Evolutionary conservation across 2,797 vertebrate species (phyloP), one percentile per base, ranked within the genome.

Genomic region (Hippoglossus hippoglossus): DNA sequence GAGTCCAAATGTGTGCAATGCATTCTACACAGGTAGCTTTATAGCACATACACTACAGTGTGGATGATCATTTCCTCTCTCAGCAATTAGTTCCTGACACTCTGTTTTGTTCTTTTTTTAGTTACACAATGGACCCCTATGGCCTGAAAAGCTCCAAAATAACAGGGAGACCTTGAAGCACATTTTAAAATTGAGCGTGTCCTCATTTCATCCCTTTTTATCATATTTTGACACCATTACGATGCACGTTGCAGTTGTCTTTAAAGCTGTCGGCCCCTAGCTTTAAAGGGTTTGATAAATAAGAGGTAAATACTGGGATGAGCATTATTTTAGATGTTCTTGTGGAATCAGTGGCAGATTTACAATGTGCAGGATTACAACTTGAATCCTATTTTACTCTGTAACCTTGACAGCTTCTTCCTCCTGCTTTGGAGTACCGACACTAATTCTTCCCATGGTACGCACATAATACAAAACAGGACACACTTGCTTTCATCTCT

Each of bases 321-420:
- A 66, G 65, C 57, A 67, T 73, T 73, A 72, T 87, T 83, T 65
- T 77, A 80, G 75, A 64, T 67, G 67, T 81, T 87, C 58, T 74
- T 77, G 36, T 50, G 63, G 64, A 86, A 87, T 89, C 79, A 87
- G 65, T 83, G 73, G 73, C 83, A 84, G 84, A 86, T 90, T 84
- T 89, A 87, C 76, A 85, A 77, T 77, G 74, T 79, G 31, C 36
- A 71, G 77, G 81, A 89, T 87, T 84, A 83, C 73, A 83, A 75
- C 77, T 75, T 75, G 71, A 84, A 86, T 85, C 85, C 81, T 77
- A 82, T 84, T 84, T 82, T 75, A 73, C 71, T 88, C 75, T 71
- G 61, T 87, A 86, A 89, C 87, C 87, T 87, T 89, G 85, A 87
- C 83, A 87, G 77, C 80, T 82, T 86, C 81, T 77, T 80, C 82